Evolutionary conservation across 1,140 invertebrate genomes (phyloP).

Genomic region (Eciton burchellii): DNA sequence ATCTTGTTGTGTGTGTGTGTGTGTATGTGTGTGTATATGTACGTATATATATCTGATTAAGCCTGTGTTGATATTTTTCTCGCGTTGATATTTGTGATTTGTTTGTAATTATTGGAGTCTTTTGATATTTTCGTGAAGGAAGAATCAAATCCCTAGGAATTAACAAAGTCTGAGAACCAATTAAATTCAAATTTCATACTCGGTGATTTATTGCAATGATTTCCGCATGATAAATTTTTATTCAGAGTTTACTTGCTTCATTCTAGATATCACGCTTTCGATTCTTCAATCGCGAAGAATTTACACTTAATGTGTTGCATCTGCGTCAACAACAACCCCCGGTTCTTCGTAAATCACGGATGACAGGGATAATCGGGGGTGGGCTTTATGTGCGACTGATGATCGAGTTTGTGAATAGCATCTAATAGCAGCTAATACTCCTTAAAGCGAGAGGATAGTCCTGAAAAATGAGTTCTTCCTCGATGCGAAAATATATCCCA

Average conservation of each 20-base stretch:
- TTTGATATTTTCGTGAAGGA: neutral
- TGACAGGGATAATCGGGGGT: slow-evolving; percentile 11
- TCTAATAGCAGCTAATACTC: neutral
- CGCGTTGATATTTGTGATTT: neutral
- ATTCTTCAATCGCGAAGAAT: neutral
- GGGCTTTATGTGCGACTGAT: slow-evolving; percentile 19
- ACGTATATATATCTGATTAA: no score
- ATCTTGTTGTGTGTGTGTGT: neutral
- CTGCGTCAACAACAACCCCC: neutral
- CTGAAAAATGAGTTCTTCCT: neutral
- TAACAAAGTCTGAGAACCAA: no score
- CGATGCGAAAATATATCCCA: neutral
- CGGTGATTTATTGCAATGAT: slow-evolving; percentile 4
- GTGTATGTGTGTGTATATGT: neutral
- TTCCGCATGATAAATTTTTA: neutral
- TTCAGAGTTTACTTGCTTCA: no score
- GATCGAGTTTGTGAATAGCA: neutral
- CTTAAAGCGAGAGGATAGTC: neutral
- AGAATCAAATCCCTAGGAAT: no score
- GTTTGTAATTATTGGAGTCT: neutral
- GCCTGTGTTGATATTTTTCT: no score
- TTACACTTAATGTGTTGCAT: neutral
- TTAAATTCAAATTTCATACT: no score
- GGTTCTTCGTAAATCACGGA: neutral
- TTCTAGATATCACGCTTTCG: neutral